Evolutionary conservation across 2,888 invertebrate species (phyloP), one percentile per base, ranked within the genome.

Genomic region (Pristionchus japonicus): DNA sequence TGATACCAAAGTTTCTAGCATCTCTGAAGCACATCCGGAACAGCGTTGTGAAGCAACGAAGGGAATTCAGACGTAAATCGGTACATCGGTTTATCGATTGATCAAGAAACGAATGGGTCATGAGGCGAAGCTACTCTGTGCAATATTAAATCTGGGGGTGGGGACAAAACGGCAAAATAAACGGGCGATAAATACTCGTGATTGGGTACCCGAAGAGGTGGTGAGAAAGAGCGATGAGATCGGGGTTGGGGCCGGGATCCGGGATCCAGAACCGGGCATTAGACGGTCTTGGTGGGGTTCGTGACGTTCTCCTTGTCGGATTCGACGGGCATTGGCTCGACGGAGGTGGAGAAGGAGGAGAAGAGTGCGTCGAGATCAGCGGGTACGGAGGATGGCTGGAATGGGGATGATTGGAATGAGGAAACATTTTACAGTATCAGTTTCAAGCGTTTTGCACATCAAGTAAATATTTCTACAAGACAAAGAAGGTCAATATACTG

Each of bases 81-180:
- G 27, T 77, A 77, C 82, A 83, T 83, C 82, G 82, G 82, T 83
- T 83, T 83, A 83, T 83, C 52, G 82, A 83, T 47, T 23, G 80
- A 34, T 40, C 13, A n/a, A 11, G 82, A 31, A 37, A 80, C 47
- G 70, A 34, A 40, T 37, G n/a, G n/a, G n/a, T 67, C 74, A 74
- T 74, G 74, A 31, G 11, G 20, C 20, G 13, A 52, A 4, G 15
- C 49, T 83, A 83, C 82, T 83, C 82, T 83, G 52, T 49, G 82
- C 0, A 43, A 34, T 31, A 43, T n/a, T 31, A 40, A 47, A 49
- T 52, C 52, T 83, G 49, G 77, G n/a, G n/a, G n/a, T n/a, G n/a
- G n/a, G n/a, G 77, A 37, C 31, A 2, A 27, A 15, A 52, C 7
- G 34, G 52, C 27, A 34, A 31, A 31, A 13, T 9, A 83, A 83